A percentile compares a stretch with the other conserved stretches of the same genome.
These are phyloP conservation scores for Pogonocichla stellata DNA, from an alignment of 2,113 vertebrate species.

Conservation along the genomic window DNA sequence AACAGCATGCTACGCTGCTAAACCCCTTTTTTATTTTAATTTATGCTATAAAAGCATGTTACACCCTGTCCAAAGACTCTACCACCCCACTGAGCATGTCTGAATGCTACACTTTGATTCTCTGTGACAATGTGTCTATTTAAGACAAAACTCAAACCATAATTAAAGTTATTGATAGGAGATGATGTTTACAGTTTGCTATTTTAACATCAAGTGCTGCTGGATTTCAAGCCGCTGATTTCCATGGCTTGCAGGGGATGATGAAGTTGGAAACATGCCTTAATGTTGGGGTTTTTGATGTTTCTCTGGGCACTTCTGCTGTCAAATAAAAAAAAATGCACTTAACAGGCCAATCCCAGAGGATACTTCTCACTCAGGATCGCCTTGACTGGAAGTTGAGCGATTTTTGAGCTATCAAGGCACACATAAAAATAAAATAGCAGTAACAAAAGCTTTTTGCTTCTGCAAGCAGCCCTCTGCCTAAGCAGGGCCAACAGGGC, in stretches of 20 bases:
- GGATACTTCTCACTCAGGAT: background rate
- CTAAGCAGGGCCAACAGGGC: accelerated
- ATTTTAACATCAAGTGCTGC: slow-evolving; percentile 19
- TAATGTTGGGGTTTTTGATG: background rate
- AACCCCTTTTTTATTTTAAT: background rate
- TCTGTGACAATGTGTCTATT: background rate
- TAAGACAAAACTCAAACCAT: slow-evolving; percentile 24
- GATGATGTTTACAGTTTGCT: slow-evolving; percentile 8
- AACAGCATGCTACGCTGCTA: background rate
- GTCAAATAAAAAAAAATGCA: background rate
- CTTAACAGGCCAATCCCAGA: background rate
- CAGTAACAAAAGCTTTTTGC: background rate
- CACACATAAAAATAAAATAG: background rate
- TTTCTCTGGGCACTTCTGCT: background rate
- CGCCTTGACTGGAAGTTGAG: background rate
- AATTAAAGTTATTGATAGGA: slow-evolving; percentile 50
- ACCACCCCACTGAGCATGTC: background rate
- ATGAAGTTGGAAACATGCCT: slow-evolving; percentile 9
- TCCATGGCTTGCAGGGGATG: background rate
- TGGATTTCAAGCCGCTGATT: slow-evolving; percentile 20
- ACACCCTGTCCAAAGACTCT: background rate
- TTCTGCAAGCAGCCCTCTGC: background rate
- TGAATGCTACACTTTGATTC: slow-evolving; percentile 21
- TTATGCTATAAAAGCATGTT: background rate
- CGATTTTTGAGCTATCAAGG: background rate